Evolutionary conservation across 2,113 vertebrate genomes (phyloP).

Genomic region (Plecturocebus donacophilus): DNA sequence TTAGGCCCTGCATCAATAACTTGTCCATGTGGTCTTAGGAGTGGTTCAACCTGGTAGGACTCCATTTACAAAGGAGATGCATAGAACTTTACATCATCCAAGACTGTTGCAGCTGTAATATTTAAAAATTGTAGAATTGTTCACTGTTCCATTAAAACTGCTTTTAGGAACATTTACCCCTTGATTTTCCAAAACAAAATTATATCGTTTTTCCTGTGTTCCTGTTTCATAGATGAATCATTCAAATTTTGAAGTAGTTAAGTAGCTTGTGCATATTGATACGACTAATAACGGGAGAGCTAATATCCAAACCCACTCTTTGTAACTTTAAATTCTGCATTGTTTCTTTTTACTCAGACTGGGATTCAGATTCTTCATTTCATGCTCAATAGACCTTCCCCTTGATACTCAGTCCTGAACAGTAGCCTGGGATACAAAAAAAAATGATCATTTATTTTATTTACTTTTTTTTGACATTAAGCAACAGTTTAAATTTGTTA

Average conservation of each 20-base stretch:
- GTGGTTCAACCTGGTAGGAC: neutral
- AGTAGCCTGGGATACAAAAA: neutral
- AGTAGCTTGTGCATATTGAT: neutral
- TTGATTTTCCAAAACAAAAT: neutral
- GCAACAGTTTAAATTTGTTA: neutral
- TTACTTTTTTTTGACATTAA: neutral
- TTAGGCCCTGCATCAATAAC: neutral
- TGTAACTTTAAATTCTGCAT: neutral
- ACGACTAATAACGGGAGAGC: neutral
- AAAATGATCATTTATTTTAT: neutral
- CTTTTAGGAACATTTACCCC: neutral
- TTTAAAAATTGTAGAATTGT: neutral
- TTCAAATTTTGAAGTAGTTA: neutral
- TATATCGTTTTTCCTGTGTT: neutral
- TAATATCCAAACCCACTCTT: neutral
- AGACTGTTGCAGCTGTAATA: neutral
- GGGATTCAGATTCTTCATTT: neutral
- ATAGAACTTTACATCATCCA: neutral
- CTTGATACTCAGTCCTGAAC: neutral
- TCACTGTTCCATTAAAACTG: neutral
- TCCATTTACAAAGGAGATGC: neutral
- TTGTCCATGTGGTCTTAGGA: neutral
- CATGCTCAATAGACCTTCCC: neutral
- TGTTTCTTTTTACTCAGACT: neutral
- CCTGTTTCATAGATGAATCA: neutral